A percentile compares a stretch with the other conserved stretches of the same genome.
These are phyloP conservation scores for Antigone vipio DNA, from an alignment of 2,113 vertebrate genomes.

Conservation along the genomic window DNA sequence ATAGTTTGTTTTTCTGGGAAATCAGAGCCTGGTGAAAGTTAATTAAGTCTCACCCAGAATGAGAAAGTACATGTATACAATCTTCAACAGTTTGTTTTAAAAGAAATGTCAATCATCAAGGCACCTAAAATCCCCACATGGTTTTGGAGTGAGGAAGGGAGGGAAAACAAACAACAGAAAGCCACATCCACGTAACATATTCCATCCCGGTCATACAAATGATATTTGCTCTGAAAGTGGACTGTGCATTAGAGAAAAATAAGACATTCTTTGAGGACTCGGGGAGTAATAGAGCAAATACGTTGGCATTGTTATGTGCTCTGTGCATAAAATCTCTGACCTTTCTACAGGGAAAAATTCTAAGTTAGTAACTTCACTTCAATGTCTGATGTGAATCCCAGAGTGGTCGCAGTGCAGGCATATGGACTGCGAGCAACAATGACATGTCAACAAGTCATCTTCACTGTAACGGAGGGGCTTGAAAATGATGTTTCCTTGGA, in stretches of 20 bases:
- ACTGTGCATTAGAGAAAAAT: not conserved
- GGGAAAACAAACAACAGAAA: not conserved
- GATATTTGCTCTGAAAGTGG: not conserved
- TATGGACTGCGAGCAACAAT: not conserved
- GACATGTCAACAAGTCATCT: not conserved
- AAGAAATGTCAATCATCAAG: not conserved
- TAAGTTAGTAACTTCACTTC: not conserved
- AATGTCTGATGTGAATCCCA: not conserved
- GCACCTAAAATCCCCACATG: not conserved
- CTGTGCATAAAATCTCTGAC: not conserved
- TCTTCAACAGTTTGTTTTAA: not conserved
- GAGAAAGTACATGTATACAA: not conserved
- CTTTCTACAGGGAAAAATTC: not conserved
- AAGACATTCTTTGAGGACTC: not conserved
- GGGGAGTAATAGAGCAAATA: not conserved
- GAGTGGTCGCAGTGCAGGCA: not conserved
- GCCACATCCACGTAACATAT: not conserved
- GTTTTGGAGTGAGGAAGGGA: not conserved
- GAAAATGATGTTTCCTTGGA: not conserved
- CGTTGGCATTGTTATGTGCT: rapidly evolving
- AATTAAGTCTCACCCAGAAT: not conserved
- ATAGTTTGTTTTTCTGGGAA: not conserved
- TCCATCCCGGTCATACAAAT: not conserved
- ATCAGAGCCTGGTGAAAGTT: not conserved
- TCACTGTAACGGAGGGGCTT: not conserved